Evolutionary conservation across 2,797 vertebrate genomes (phyloP).

Genomic region (Philypnodon macrostomus): DNA sequence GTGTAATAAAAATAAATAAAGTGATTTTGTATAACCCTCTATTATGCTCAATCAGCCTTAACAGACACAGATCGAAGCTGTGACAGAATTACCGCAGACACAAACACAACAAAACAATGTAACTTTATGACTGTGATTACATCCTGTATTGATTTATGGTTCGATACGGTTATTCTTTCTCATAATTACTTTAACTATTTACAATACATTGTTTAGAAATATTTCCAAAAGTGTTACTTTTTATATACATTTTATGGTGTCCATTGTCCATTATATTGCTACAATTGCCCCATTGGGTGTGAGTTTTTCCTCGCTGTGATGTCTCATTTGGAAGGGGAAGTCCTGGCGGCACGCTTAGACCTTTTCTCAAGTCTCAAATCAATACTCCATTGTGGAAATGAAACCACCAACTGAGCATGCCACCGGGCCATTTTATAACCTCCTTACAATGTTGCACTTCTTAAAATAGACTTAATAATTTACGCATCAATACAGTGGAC

Average conservation of each 20-base stretch:
- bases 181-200: constrained; percentile 52
- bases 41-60: constrained; percentile 62
- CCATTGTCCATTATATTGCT: neutral
- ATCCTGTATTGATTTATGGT: constrained; percentile 55
- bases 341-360: constrained; percentile 10
- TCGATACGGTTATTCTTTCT: constrained; percentile 54
- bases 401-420: constrained; percentile 26
- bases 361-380: constrained; percentile 32
- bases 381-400: constrained; percentile 33
- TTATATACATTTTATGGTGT: neutral
- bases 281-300: constrained; percentile 7
- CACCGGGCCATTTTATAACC: constrained; percentile 25
- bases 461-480: constrained; percentile 8
- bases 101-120: constrained; percentile 48
- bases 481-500: neutral
- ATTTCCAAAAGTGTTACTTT: neutral
- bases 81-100: constrained; percentile 40
- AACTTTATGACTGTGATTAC: constrained; percentile 69
- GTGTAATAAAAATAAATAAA: constrained; percentile 26
- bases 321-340: constrained; percentile 24
- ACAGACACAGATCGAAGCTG: constrained; percentile 61
- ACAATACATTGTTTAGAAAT: constrained; percentile 11
- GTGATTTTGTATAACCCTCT: constrained; percentile 52
- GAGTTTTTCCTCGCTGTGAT: constrained; percentile 13
- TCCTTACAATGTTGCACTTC: constrained; percentile 10